Conservation (phyloP, 2,888 invertebrate genomes). For the Macrosiphum euphorbiae region DNA sequence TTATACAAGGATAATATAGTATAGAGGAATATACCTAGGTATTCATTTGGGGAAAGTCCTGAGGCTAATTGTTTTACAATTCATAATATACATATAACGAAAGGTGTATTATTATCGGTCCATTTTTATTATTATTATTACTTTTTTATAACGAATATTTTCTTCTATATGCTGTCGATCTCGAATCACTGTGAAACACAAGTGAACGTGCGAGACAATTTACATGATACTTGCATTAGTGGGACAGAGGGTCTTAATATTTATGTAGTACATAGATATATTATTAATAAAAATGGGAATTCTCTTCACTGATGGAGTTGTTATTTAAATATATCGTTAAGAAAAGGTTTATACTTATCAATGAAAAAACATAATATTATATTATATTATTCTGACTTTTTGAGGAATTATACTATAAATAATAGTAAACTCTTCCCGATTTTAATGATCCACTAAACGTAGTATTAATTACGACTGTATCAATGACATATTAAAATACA, state of each 20-base stretch:
- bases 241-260: neutral
- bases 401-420: neutral
- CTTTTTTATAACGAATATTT: conserved; percentile 1
- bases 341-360: neutral
- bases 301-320: neutral
- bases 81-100: neutral
- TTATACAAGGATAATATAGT: neutral
- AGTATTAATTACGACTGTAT: neutral
- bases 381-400: neutral
- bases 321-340: neutral
- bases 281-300: conserved; percentile 30
- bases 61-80: conserved; percentile 51
- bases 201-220: neutral
- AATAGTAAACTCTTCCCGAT: neutral
- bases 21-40: neutral
- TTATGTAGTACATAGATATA: neutral
- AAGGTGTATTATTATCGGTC: conserved; percentile 43
- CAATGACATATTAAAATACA: neutral
- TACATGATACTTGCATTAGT: conserved; percentile 58
- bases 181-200: neutral
- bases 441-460: neutral
- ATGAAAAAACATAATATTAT: neutral
- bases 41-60: conserved; percentile 15
- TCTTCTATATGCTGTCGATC: neutral
- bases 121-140: conserved; percentile 1